Evolutionary conservation across 2,113 vertebrate species (phyloP), one percentile per base, ranked within the genome.

Genomic region (Cephalopterus ornatus): DNA sequence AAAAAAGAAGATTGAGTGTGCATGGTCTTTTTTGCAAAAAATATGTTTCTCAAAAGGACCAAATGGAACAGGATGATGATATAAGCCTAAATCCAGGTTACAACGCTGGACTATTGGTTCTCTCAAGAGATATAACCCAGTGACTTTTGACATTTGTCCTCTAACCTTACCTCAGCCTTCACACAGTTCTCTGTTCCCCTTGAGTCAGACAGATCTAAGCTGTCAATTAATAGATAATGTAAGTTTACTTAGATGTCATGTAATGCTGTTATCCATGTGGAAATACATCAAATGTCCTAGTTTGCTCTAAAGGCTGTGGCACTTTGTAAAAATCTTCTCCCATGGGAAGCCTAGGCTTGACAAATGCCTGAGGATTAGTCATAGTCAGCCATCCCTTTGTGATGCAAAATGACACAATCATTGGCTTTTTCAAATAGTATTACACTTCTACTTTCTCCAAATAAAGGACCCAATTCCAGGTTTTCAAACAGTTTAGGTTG

Each of bases 201-300:
- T 97, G 97, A 97, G 94, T 95, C 76, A 93, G 80, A 92, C 94
- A 98, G 95, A 98, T 96, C 97, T 97, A 96, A 97, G 95, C 95
- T 98, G 98, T 98, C 98, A 98, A 98, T 98, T 98, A 98, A 98
- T 77, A 98, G 97, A 97, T 96, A 98, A 98, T 96, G 79, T 97
- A 94, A 97, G 97, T 95, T 96, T 97, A 97, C 93, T 96, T 92
- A 97, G 74, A 97, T 95, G 93, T 97, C 97, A 97, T 94, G 93
- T 93, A 98, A 97, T 85, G 85, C 79, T 95, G 96, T 96, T 83
- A 95, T 93, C 85, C 95, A 87, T 94, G 97, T 92, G 92, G 90
- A 98, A 97, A 97, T 83, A 95, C 83, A 98, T 97, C 95, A 95
- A 92, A 96, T 96, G 94, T 97, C 96, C 96, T 96, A 93, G 82